Conservation (phyloP, 2,888 invertebrate genomes). For the Lottia scabra region DNA sequence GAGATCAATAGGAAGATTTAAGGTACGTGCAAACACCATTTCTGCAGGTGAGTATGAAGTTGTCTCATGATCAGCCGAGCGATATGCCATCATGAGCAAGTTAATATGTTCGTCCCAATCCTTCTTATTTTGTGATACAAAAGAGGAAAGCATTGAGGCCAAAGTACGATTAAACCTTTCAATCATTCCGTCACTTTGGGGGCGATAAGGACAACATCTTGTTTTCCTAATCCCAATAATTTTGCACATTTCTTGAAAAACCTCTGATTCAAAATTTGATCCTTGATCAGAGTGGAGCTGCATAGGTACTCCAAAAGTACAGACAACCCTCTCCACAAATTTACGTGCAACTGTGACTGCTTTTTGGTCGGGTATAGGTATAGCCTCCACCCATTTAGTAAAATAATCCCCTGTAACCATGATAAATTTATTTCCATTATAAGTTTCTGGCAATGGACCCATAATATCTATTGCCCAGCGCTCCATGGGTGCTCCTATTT, state of each 20-base stretch:
- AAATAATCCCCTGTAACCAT: no score
- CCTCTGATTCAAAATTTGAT: no score
- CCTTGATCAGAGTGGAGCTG: slow-evolving; percentile 8
- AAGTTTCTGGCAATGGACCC: background rate
- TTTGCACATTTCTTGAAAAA: no score
- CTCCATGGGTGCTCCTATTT: slow-evolving; percentile 3
- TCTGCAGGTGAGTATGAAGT: background rate
- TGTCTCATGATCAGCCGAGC: background rate
- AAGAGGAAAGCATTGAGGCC: background rate
- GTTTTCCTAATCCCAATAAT: background rate
- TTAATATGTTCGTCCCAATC: no score
- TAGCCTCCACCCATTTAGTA: slow-evolving; percentile 10
- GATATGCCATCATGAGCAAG: background rate
- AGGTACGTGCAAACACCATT: background rate
- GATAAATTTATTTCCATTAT: slow-evolving; percentile 8
- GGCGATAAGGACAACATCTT: background rate
- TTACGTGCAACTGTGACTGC: slow-evolving; percentile 1
- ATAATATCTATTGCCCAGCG: slow-evolving; percentile 8
- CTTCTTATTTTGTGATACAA: background rate
- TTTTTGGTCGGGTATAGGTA: background rate
- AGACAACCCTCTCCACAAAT: background rate
- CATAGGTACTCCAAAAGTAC: background rate
- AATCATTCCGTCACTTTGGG: background rate
- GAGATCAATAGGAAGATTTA: background rate
- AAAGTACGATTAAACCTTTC: background rate